Conservation (phyloP, 2,113 vertebrate genomes). For the Malaclemys terrapin region DNA sequence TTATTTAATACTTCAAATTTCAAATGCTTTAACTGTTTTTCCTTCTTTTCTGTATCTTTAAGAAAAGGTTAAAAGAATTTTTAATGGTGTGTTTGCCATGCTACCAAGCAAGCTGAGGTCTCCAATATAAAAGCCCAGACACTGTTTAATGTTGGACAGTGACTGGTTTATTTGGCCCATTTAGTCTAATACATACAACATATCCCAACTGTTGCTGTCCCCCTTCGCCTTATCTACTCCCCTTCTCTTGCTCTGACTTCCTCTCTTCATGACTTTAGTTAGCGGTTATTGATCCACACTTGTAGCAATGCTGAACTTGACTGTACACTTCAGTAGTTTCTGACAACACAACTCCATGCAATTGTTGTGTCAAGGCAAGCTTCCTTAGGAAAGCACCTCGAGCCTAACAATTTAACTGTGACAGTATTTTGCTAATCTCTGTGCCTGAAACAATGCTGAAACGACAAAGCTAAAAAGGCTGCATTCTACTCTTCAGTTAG, state of each 20-base stretch:
- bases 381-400: constrained; percentile 48
- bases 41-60: not conserved
- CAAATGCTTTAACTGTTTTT: not conserved
- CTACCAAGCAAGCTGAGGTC: not conserved
- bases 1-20: not conserved
- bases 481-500: constrained; percentile 34
- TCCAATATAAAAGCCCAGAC: not conserved
- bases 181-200: not conserved
- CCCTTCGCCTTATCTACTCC: not conserved
- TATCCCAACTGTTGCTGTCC: not conserved
- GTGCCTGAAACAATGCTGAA: constrained; percentile 51
- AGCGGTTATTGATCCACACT: accelerated
- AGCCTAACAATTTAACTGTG: constrained; percentile 13
- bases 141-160: not conserved
- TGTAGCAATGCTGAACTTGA: not conserved
- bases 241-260: not conserved
- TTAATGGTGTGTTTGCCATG: not conserved
- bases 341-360: not conserved
- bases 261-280: not conserved
- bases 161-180: not conserved
- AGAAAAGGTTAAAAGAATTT: not conserved
- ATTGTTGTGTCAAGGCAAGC: not conserved
- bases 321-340: not conserved
- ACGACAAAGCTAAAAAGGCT: constrained; percentile 52
- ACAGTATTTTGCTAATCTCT: constrained; percentile 51